Conservation (phyloP, 2,797 vertebrate species). For the Petrocephalus schoutedeni region DNA sequence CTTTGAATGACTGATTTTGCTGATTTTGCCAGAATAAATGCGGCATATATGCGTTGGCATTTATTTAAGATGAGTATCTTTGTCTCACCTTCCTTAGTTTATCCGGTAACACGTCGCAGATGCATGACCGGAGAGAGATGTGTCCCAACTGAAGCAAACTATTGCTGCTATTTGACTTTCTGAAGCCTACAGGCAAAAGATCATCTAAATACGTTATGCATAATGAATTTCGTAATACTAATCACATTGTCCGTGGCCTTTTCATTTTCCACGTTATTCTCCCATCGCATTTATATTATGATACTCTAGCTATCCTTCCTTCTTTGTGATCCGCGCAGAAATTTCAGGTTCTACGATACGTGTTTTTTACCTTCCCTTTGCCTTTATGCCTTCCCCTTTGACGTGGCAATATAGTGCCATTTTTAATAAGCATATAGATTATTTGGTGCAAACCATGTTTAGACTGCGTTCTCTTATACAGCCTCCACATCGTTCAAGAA, state of each 20-base stretch:
- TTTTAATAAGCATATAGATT: neutral
- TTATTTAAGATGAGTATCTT: neutral
- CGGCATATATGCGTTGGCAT: neutral
- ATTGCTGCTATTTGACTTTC: neutral
- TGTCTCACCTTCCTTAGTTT: neutral
- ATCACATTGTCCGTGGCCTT: conserved; percentile 6
- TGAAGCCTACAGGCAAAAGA: conserved; percentile 5
- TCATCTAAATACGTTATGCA: conserved; percentile 4
- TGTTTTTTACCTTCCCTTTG: neutral
- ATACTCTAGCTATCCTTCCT: neutral
- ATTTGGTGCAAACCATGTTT: neutral
- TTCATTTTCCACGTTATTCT: conserved; percentile 18
- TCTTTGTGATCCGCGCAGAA: neutral
- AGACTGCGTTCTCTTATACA: neutral
- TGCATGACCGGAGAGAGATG: neutral
- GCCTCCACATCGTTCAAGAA: neutral
- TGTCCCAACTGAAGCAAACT: neutral
- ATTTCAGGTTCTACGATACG: neutral
- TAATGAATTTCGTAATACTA: conserved; percentile 18
- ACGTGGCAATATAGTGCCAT: neutral
- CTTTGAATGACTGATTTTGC: neutral
- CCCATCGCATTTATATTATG: neutral
- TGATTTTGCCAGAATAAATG: neutral
- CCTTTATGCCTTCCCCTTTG: neutral
- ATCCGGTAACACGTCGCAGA: neutral